A percentile compares a stretch with the other conserved stretches of the same genome.
Conservation (phyloP, 2,797 vertebrate genomes). For the Tokudaia tokunoshimensis region DNA sequence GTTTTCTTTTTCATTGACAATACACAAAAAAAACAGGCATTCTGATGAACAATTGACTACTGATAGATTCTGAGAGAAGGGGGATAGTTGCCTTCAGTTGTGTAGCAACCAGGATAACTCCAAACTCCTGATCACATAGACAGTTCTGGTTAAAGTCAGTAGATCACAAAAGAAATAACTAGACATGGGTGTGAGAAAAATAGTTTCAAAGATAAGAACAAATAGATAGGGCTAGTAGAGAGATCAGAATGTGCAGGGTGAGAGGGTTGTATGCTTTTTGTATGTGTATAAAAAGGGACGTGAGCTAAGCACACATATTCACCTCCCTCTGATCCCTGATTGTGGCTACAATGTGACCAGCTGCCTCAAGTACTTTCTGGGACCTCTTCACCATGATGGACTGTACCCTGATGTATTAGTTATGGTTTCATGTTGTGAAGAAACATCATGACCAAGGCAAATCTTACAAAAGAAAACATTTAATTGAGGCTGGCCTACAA, state of each 20-base stretch:
- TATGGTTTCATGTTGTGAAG: background rate
- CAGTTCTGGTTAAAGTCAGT: background rate
- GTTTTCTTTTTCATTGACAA: background rate
- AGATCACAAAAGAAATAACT: background rate
- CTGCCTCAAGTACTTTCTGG: background rate
- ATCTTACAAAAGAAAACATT: background rate
- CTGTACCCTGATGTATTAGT: background rate
- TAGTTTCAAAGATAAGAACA: background rate
- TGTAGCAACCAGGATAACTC: background rate
- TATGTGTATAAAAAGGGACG: background rate
- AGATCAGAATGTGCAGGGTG: too few species aligned
- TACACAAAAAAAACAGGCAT: background rate
- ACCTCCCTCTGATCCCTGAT: background rate
- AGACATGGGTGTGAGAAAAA: background rate
- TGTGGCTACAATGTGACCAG: background rate
- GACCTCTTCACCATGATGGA: background rate
- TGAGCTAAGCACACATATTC: background rate
- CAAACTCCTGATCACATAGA: background rate
- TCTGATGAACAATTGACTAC: background rate
- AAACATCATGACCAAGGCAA: background rate
- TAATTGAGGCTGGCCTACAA: background rate
- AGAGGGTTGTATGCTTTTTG: background rate
- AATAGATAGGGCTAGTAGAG: background rate
- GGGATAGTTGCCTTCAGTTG: background rate
- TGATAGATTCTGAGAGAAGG: background rate